These are phyloP conservation scores for Formica selysi DNA, from an alignment of 1,140 invertebrate species.

Conservation along the genomic window DNA sequence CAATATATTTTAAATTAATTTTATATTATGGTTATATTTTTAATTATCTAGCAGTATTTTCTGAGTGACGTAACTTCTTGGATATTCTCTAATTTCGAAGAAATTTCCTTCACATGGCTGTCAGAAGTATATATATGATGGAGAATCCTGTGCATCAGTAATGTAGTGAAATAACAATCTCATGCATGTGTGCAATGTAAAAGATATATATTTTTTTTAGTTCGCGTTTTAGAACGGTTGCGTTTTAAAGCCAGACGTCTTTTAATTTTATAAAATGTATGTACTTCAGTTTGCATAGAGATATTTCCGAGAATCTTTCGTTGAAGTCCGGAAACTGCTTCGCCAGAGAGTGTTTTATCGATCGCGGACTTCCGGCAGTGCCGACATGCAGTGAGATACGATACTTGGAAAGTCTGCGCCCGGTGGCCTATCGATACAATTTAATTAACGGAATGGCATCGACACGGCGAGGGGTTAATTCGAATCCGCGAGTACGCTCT, in stretches of 20 bases:
- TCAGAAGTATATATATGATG: background rate
- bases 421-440: constrained; percentile 39
- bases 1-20: too few relatives aligned
- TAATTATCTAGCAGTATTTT: background rate
- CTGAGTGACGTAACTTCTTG: background rate
- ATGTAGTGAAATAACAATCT: background rate
- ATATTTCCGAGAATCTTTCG: background rate
- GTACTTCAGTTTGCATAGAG: background rate
- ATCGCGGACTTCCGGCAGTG: background rate
- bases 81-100: background rate
- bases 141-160: background rate
- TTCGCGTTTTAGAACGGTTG: background rate
- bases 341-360: background rate
- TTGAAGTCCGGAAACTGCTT: background rate
- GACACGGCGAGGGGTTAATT: constrained; percentile 58
- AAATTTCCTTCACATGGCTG: background rate
- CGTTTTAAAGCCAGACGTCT: background rate
- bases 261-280: background rate
- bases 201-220: background rate
- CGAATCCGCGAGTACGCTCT: background rate
- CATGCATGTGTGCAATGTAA: background rate
- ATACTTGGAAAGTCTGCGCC: background rate
- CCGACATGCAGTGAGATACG: background rate
- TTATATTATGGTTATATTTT: background rate
- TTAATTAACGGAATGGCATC: constrained; percentile 68